These are phyloP conservation scores for Sialis lutaria DNA, from an alignment of 2,888 invertebrate species.

Conservation along the genomic window DNA sequence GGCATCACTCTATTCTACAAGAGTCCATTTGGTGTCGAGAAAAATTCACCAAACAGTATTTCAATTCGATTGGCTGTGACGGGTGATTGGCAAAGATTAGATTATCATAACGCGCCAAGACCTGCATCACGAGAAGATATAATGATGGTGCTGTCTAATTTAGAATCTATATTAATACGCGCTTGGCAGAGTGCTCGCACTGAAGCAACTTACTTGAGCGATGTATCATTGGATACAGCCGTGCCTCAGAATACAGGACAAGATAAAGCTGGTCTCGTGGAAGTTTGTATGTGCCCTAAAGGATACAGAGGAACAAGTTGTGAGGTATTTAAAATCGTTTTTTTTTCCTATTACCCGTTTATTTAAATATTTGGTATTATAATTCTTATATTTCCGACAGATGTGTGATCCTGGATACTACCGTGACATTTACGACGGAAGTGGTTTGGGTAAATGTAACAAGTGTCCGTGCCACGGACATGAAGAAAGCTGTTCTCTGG, in stretches of 20 bases:
- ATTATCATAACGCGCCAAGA: conserved; percentile 31
- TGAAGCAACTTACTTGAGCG: conserved; percentile 50
- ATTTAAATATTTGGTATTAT: not conserved
- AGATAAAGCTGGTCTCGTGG: conserved; percentile 56
- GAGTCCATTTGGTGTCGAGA: conserved; percentile 23
- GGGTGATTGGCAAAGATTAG: conserved; percentile 41
- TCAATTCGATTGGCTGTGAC: conserved; percentile 46
- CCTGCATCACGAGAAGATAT: conserved; percentile 62
- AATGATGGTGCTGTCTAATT: conserved; percentile 64
- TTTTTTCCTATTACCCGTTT: not conserved
- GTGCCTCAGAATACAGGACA: conserved; percentile 39
- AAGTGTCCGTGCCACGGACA: conserved; percentile 65
- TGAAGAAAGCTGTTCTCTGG: conserved; percentile 43
- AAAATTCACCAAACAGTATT: conserved; percentile 35
- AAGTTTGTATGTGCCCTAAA: conserved; percentile 67
- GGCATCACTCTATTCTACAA: conserved; percentile 61
- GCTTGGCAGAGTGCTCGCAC: conserved; percentile 55
- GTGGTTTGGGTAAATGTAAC: conserved; percentile 38
- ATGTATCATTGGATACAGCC: conserved; percentile 76
- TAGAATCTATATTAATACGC: conserved; percentile 68
- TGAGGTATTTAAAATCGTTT: conserved; percentile 30
- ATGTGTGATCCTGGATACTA: conserved; percentile 53
- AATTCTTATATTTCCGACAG: conserved; percentile 11
- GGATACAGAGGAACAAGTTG: conserved; percentile 71
- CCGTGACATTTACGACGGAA: conserved; percentile 36